Evolutionary conservation across 2,888 invertebrate genomes (phyloP), one percentile per base, ranked within the genome.

Genomic region (Volucella bombylans): DNA sequence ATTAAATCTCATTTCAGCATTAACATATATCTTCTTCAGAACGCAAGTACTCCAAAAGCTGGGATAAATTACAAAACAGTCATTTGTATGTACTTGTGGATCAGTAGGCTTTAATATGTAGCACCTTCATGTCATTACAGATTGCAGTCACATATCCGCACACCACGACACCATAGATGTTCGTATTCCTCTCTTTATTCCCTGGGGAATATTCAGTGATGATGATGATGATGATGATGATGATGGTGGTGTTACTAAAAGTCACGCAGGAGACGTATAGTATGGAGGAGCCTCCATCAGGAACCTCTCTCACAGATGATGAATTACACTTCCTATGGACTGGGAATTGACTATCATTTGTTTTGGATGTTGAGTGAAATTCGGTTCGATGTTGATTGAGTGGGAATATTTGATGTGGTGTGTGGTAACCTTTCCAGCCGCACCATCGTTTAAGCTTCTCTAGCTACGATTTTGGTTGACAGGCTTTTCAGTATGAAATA

Each of bases 311-410:
- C 23, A 14, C 43, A 50, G 61, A 80, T 80, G 80, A 80, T 80
- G 67, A 80, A 80, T 80, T 80, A 73, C 68, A 54, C 14, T 57
- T 47, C 59, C 47, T 62, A 68, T 73, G 73, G 80, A 59, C 62
- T 80, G 80, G 80, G 80, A 80, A 80, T 80, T 73, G 80, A 67
- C 73, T 57, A 73, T 73, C 80, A 80, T 80, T 80, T 80, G 72
- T 80, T 73, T 80, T 67, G 47, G 52, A 43, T 59, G 78, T 72
- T 72, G 71, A 59, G 61, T 72, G 72, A 59, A 71, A 65, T 59
- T 72, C 18, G 52, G 50, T 62, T 73, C 67, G 72, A 67, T 73
- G 80, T 73, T 80, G 80, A 80, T 80, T 73, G 73, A 80, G 80
- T 73, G 80, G 62, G 72, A 73, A 68, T 68, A 57, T 74, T 69